Conservation (phyloP, 2,888 invertebrate species). For the Lepidonotus clava region DNA sequence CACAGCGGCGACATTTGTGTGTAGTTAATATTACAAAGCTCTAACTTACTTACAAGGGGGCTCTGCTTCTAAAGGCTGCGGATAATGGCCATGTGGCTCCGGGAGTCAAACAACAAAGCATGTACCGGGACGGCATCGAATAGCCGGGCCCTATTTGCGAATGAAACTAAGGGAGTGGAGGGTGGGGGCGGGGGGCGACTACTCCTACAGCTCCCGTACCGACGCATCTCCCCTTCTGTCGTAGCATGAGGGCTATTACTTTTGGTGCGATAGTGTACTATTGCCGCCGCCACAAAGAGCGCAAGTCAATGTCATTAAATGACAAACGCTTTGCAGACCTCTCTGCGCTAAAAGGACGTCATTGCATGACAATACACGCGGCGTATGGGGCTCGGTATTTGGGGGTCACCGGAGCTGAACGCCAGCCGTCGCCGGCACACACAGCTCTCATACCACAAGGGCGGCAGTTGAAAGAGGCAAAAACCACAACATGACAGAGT, state of each 20-base stretch:
- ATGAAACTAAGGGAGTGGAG: not conserved
- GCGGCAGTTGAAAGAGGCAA: too few relatives aligned
- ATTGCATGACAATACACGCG: slow-evolving; percentile 10
- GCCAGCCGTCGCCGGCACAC: too few relatives aligned
- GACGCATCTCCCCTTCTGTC: too few relatives aligned
- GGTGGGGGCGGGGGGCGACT: not conserved
- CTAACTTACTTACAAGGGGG: slow-evolving; percentile 26
- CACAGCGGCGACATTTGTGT: not conserved
- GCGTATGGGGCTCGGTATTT: not conserved
- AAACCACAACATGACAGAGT: too few relatives aligned
- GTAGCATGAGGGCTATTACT: not conserved
- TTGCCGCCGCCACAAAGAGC: not conserved
- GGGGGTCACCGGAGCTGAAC: too few relatives aligned
- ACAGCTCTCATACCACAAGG: too few relatives aligned
- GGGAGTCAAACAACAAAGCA: slow-evolving; percentile 28
- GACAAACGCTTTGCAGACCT: not conserved
- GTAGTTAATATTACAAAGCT: slow-evolving; percentile 28
- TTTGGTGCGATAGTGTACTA: not conserved
- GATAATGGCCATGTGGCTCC: not conserved
- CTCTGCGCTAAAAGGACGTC: not conserved
- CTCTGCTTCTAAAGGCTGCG: not conserved
- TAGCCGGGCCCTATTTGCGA: slow-evolving; percentile 27
- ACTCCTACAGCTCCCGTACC: not conserved
- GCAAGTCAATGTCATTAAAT: slow-evolving; percentile 3
- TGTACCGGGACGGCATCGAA: not conserved